A percentile compares a stretch with the other conserved stretches of the same genome.
These are phyloP conservation scores for Adelges cooleyi DNA, from an alignment of 1,140 invertebrate species.

Conservation along the genomic window DNA sequence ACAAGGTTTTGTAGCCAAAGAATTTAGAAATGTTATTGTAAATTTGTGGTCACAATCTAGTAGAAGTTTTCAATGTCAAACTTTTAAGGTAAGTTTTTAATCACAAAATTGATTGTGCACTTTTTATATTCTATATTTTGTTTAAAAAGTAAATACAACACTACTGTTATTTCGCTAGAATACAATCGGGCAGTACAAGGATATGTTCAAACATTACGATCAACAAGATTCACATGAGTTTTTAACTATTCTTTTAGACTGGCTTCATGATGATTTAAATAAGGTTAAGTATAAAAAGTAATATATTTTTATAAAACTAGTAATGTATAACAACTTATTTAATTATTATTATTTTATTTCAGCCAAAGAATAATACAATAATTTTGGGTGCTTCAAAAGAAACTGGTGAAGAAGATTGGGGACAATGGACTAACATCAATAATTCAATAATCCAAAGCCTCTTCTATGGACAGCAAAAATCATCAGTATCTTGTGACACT, in stretches of 20 bases:
- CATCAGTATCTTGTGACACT: slow-evolving; percentile 61
- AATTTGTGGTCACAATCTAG: slow-evolving; percentile 63
- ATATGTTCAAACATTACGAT: slow-evolving; percentile 67
- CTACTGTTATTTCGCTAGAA: slow-evolving; percentile 41
- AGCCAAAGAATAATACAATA: slow-evolving; percentile 17
- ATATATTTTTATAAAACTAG: not conserved
- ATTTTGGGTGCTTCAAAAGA: slow-evolving; percentile 38
- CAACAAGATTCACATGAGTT: slow-evolving; percentile 96
- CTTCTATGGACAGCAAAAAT: slow-evolving; percentile 81
- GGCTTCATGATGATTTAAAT: slow-evolving; percentile 79
- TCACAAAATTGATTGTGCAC: no score
- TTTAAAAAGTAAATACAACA: no score
- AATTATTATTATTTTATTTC: not conserved
- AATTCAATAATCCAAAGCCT: slow-evolving; percentile 66
- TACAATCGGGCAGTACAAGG: slow-evolving; percentile 58
- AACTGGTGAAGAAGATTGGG: slow-evolving; percentile 58
- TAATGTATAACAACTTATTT: not conserved
- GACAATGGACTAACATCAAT: slow-evolving; percentile 57
- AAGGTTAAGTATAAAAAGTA: slow-evolving; percentile 39
- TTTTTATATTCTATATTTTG: no score
- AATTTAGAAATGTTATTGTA: slow-evolving; percentile 56
- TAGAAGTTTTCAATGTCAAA: slow-evolving; percentile 62
- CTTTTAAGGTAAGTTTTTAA: slow-evolving; percentile 51
- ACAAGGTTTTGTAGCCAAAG: slow-evolving; percentile 28
- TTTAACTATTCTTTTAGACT: slow-evolving; percentile 77